Evolutionary conservation across 2,113 vertebrate species (phyloP).

Genomic region (Murina feae): DNA sequence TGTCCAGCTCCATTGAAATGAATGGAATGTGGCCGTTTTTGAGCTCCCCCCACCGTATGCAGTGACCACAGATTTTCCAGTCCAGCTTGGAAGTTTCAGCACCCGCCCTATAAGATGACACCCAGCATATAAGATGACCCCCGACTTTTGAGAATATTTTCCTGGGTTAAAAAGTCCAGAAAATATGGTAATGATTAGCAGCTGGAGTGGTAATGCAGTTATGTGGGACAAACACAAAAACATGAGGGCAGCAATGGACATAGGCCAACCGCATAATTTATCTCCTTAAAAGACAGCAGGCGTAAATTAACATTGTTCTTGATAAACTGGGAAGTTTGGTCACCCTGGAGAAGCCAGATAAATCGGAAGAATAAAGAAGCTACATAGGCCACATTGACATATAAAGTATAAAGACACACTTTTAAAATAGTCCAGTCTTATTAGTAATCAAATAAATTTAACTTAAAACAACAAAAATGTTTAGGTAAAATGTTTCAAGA

Average conservation of each 20-base stretch:
- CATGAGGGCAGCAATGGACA: neutral
- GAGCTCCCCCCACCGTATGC: too few species aligned
- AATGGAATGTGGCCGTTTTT: too few species aligned
- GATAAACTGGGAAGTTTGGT: neutral
- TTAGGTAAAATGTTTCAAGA: neutral
- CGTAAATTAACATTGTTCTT: neutral
- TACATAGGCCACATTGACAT: neutral
- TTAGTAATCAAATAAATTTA: constrained; percentile 1
- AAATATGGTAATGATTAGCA: neutral
- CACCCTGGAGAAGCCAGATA: neutral
- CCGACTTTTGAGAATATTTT: too few species aligned
- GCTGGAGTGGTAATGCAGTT: neutral
- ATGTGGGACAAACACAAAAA: neutral
- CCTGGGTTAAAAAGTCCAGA: too few species aligned
- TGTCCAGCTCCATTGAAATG: too few species aligned
- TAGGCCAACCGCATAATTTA: accelerated
- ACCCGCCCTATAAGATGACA: too few species aligned
- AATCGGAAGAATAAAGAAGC: neutral
- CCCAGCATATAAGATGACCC: too few species aligned
- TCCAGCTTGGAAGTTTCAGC: too few species aligned
- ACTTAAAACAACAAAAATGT: neutral
- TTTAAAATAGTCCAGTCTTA: neutral
- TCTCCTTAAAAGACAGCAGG: neutral
- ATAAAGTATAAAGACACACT: neutral
- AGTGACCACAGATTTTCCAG: too few species aligned